Percentiles rank a stretch among this genome's conserved stretches.
These are phyloP conservation scores for Actinopyga echinites DNA, from an alignment of 53 echinoderm and acorn worm species.

Conservation along the genomic window DNA sequence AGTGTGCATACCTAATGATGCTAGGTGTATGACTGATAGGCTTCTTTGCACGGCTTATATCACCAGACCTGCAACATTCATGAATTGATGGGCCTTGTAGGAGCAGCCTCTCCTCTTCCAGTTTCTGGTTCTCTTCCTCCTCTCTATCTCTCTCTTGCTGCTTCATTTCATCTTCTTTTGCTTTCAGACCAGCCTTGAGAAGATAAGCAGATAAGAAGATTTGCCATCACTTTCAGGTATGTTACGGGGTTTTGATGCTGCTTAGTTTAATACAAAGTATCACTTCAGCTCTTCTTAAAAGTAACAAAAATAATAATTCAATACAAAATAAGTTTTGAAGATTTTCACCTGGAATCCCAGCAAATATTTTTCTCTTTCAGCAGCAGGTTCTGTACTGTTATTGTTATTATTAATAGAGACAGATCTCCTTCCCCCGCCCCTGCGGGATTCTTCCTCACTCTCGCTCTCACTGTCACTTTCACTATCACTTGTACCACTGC, in stretches of 20 bases:
- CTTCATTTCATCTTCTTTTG: constrained; percentile 56
- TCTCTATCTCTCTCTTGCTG: constrained; percentile 62
- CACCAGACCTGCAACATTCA: constrained; percentile 81
- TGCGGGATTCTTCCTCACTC: not conserved
- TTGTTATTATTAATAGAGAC: constrained; percentile 7
- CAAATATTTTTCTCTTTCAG: constrained; percentile 59
- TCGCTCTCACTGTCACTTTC: constrained; percentile 56
- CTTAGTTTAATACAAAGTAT: no score
- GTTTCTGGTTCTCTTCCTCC: constrained; percentile 65
- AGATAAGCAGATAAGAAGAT: no score
- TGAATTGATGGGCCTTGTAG: constrained; percentile 83
- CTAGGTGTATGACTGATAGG: constrained; percentile 68
- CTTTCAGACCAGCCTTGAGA: constrained; percentile 75
- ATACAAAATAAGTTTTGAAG: no score
- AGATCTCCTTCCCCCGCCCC: constrained; percentile 16
- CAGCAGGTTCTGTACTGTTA: not conserved
- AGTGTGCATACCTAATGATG: constrained; percentile 66
- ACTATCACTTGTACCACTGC: constrained; percentile 58
- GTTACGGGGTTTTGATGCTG: no score
- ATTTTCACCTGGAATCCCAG: constrained; percentile 70
- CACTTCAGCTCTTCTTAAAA: no score
- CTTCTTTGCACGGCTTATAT: constrained; percentile 69
- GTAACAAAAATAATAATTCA: no score
- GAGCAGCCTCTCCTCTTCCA: constrained; percentile 67
- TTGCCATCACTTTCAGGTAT: no score